Percentiles rank a stretch among this genome's conserved stretches.
phyloP scores from a whole-genome alignment of 2,888 invertebrate genomes.

The Ichneumoninae sp. region DNA sequence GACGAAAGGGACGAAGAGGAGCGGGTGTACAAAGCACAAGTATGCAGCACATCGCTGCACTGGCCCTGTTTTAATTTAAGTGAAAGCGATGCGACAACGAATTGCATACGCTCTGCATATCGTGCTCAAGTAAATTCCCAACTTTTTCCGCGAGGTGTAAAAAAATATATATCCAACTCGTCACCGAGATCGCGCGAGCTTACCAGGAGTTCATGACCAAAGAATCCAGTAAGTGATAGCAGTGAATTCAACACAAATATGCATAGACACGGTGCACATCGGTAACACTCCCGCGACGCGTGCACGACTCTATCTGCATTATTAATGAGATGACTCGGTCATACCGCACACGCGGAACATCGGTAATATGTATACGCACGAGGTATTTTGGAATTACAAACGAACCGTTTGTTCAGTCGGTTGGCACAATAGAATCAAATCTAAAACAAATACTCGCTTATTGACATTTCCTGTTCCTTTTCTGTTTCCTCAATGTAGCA shows the following conservation, averaged over 20 bases:
- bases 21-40: neutral
- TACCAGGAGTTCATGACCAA: neutral
- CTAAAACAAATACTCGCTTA: neutral
- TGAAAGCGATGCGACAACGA: slow-evolving; percentile 21
- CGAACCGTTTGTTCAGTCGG: slow-evolving; percentile 21
- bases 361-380: neutral
- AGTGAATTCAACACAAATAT: slow-evolving; percentile 1
- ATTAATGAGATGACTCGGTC: slow-evolving; percentile 40
- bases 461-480: neutral
- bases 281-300: neutral
- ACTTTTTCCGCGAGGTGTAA: neutral
- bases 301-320: slow-evolving; percentile 32
- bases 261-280: neutral
- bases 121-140: neutral
- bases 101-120: neutral
- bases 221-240: neutral
- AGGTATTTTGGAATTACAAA: slow-evolving; percentile 17
- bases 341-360: neutral
- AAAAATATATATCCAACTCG: neutral
- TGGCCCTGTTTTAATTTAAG: slow-evolving; percentile 26
- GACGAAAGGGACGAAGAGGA: slow-evolving; percentile 14
- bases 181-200: neutral
- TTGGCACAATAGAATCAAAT: neutral
- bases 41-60: slow-evolving; percentile 10
- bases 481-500: neutral